Evolutionary conservation across 2,113 vertebrate genomes (phyloP).

Genomic region (Zingel zingel): DNA sequence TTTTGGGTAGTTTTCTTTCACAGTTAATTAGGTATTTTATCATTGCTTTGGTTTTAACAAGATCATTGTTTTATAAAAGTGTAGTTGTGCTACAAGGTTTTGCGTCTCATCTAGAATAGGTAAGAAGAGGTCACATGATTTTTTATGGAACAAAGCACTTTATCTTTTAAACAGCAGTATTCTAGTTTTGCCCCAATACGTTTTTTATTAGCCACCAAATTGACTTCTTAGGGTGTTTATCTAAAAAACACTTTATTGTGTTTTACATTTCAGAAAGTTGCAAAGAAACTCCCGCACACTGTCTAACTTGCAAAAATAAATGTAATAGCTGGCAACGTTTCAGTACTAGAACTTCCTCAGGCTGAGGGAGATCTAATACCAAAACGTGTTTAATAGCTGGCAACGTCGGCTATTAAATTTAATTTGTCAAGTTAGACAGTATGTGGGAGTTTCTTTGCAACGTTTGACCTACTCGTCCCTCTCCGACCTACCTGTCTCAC

Average conservation of each 20-base stretch:
- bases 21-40: conserved; percentile 36
- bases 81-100: conserved; percentile 27
- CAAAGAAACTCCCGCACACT: no score
- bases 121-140: conserved; percentile 58
- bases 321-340: no score
- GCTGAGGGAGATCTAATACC: no score
- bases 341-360: no score
- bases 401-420: no score
- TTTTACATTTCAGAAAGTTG: no score
- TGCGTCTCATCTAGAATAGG: conserved; percentile 41
- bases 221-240: conserved; percentile 29
- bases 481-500: no score
- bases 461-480: no score
- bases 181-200: conserved; percentile 54
- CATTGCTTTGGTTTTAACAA: conserved; percentile 48
- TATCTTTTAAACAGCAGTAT: conserved; percentile 83
- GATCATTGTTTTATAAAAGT: conserved; percentile 39
- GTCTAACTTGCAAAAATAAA: no score
- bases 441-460: no score
- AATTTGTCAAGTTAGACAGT: no score
- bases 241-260: conserved; percentile 18
- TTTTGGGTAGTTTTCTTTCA: conserved; percentile 41
- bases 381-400: no score
- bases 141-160: conserved; percentile 83
- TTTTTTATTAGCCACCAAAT: conserved; percentile 33